A percentile compares a stretch with the other conserved stretches of the same genome.
phyloP scores from a whole-genome alignment of 2,113 vertebrate species.

The Vulpes vulpes region DNA sequence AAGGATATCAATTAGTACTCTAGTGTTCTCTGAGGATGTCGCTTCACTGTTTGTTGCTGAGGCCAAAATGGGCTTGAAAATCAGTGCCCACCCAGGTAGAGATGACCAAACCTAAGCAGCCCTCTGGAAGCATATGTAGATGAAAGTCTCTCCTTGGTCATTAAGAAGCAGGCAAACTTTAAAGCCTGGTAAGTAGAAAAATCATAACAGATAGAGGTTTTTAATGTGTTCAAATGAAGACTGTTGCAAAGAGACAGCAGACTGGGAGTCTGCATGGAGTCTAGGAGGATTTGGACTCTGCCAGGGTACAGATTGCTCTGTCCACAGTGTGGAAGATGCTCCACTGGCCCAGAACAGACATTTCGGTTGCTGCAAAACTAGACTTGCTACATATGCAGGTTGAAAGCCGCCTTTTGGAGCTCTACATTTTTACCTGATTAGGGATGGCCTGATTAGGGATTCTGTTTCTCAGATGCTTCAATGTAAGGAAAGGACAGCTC shows the following conservation, averaged over 20 bases:
- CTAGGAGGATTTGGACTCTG: background rate
- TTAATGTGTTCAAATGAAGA: background rate
- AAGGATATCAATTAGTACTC: background rate
- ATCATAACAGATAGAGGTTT: background rate
- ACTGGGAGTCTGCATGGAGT: background rate
- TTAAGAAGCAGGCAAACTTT: background rate
- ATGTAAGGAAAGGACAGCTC: background rate
- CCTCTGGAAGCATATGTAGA: background rate
- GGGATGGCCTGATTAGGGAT: background rate
- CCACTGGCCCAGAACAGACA: background rate
- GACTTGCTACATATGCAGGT: background rate
- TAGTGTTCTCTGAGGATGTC: background rate
- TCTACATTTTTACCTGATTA: slow-evolving; percentile 28
- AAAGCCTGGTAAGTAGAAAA: slow-evolving; percentile 11
- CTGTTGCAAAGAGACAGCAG: background rate
- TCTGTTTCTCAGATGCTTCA: slow-evolving; percentile 19
- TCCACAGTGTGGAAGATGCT: background rate
- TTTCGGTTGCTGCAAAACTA: background rate
- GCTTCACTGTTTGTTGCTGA: slow-evolving; percentile 1
- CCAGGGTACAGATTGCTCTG: background rate
- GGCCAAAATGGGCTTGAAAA: background rate
- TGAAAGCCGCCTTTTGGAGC: background rate
- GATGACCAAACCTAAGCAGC: background rate
- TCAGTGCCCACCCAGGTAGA: background rate
- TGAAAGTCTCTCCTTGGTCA: background rate